Percentiles rank a stretch among this genome's conserved stretches.
phyloP scores from a whole-genome alignment of 2,888 invertebrate species.

The Drosophila gaucha region DNA sequence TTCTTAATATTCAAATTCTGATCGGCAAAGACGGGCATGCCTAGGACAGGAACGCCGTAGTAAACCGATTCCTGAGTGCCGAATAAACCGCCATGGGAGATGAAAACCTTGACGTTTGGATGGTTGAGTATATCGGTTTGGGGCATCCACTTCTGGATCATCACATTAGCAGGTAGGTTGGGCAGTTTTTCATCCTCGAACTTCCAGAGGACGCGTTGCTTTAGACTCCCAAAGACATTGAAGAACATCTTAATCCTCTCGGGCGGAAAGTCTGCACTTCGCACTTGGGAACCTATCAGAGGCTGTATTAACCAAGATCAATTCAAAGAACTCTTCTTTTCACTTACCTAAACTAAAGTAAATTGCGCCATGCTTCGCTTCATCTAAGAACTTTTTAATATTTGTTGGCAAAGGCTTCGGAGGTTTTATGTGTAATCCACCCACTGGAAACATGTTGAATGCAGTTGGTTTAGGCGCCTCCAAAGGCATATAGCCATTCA shows the following conservation, averaged over 20 bases:
- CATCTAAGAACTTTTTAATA: slow-evolving; percentile 83
- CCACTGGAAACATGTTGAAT: slow-evolving; percentile 85
- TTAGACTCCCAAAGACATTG: slow-evolving; percentile 81
- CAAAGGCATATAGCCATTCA: slow-evolving; percentile 85
- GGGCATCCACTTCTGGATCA: slow-evolving; percentile 85
- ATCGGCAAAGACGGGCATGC: slow-evolving; percentile 84
- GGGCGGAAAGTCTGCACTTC: slow-evolving; percentile 81
- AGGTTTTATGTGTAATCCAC: slow-evolving; percentile 85
- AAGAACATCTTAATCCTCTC: slow-evolving; percentile 82
- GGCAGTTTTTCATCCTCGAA: slow-evolving; percentile 83
- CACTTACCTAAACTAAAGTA: slow-evolving; percentile 84
- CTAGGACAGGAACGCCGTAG: slow-evolving; percentile 83
- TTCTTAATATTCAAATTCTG: slow-evolving; percentile 80
- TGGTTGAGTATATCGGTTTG: slow-evolving; percentile 85
- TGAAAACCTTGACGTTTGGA: slow-evolving; percentile 84
- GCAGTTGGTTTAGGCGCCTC: slow-evolving; percentile 83
- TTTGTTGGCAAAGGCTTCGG: slow-evolving; percentile 69
- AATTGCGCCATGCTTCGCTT: slow-evolving; percentile 59
- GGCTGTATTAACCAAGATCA: background rate
- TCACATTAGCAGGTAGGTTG: slow-evolving; percentile 83
- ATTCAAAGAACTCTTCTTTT: accelerated
- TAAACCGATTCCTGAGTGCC: slow-evolving; percentile 83
- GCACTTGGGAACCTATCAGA: slow-evolving; percentile 82
- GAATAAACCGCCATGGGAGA: slow-evolving; percentile 83
- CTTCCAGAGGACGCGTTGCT: slow-evolving; percentile 85